Evolutionary conservation across 2,797 vertebrate genomes (phyloP).

Genomic region (Gambusia yucatana): DNA sequence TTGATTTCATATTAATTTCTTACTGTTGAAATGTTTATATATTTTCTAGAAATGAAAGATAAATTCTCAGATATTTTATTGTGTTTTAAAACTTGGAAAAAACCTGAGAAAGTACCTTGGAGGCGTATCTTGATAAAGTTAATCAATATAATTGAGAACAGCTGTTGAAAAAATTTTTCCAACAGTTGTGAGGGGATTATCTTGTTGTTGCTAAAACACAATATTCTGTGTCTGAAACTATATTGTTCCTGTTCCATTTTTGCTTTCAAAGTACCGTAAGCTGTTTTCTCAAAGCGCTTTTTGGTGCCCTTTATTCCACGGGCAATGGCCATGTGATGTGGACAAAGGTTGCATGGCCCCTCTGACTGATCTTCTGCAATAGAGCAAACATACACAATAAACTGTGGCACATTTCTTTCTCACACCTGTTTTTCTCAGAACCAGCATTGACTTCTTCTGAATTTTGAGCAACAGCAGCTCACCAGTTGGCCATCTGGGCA

Average conservation of each 20-base stretch:
- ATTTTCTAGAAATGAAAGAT: background rate
- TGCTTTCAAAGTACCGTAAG: background rate
- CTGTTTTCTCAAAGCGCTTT: background rate
- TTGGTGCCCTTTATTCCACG: background rate
- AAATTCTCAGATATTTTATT: background rate
- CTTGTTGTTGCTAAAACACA: background rate
- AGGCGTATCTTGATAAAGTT: background rate
- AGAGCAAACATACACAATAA: background rate
- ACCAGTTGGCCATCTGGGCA: background rate
- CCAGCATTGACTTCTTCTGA: background rate
- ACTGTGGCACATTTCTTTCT: background rate
- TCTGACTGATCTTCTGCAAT: background rate
- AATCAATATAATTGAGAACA: background rate
- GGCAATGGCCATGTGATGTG: background rate
- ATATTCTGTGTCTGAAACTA: background rate
- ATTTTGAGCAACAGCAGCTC: background rate
- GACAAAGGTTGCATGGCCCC: background rate
- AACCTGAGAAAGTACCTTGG: background rate
- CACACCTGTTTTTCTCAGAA: background rate
- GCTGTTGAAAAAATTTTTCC: background rate
- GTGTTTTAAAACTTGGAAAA: background rate
- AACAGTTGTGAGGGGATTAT: background rate
- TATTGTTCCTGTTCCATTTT: background rate
- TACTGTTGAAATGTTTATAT: background rate
- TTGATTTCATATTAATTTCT: background rate